A percentile compares a stretch with the other conserved stretches of the same genome.
phyloP scores from a whole-genome alignment of 2,888 invertebrate genomes.

The Troides helena region DNA sequence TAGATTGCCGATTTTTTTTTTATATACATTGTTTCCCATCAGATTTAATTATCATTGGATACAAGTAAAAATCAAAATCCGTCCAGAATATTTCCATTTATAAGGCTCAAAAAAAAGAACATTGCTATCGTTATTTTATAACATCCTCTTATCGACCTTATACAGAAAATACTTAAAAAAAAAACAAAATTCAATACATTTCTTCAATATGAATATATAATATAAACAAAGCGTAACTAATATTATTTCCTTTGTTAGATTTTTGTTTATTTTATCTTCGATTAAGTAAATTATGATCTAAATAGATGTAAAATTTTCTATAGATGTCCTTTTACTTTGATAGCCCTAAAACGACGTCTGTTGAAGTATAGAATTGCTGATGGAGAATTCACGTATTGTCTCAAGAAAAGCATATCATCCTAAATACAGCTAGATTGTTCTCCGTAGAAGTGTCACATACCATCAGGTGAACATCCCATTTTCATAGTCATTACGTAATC shows the following conservation, averaged over 20 bases:
- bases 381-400: too few relatives aligned
- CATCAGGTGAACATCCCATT: too few relatives aligned
- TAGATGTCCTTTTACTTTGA: not conserved
- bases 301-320: not conserved
- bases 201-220: not conserved
- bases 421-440: too few relatives aligned
- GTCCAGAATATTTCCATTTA: constrained; percentile 23
- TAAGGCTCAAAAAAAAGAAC: constrained; percentile 1
- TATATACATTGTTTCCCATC: too few relatives aligned
- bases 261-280: not conserved
- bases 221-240: too few relatives aligned
- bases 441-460: too few relatives aligned
- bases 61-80: constrained; percentile 19
- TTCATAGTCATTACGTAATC: too few relatives aligned
- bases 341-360: not conserved
- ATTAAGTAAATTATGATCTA: too few relatives aligned
- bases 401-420: too few relatives aligned
- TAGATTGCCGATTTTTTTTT: too few relatives aligned
- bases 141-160: not conserved
- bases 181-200: not conserved
- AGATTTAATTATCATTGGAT: not conserved
- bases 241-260: too few relatives aligned
- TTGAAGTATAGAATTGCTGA: not conserved
- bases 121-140: not conserved
- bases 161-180: not conserved